These are phyloP conservation scores for Strigamia maritima DNA, from an alignment of 2,888 invertebrate species.

Conservation along the genomic window DNA sequence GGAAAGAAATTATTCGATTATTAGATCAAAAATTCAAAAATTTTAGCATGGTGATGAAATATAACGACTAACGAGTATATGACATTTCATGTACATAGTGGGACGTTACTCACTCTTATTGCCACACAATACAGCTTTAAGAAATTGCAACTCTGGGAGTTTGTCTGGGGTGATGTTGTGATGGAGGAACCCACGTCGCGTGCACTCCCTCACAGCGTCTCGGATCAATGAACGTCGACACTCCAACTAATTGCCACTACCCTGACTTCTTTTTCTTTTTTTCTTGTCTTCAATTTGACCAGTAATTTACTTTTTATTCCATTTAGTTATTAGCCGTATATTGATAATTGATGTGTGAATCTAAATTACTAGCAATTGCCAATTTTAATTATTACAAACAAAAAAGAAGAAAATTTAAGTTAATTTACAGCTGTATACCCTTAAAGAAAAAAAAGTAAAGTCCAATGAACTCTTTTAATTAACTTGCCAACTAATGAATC, in stretches of 20 bases:
- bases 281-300: not conserved
- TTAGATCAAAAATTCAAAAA: not conserved
- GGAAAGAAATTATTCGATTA: not conserved
- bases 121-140: not conserved
- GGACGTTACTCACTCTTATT: not conserved
- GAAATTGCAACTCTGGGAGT: constrained; percentile 5
- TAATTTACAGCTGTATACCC: not conserved
- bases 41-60: not conserved
- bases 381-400: not conserved
- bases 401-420: too few relatives aligned
- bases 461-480: not conserved
- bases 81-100: not conserved
- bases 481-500: not conserved
- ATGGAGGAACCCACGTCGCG: not conserved
- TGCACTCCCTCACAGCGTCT: constrained; percentile 16
- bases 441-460: not conserved
- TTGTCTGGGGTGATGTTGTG: not conserved
- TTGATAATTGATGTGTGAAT: not conserved
- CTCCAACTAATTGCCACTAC: constrained; percentile 17
- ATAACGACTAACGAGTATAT: too few relatives aligned
- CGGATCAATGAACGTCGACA: constrained; percentile 7
- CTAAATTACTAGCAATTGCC: not conserved
- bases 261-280: not conserved
- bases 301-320: not conserved
- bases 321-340: not conserved